Evolutionary conservation across 2,113 vertebrate genomes (phyloP).

Genomic region (Centropus bengalensis): DNA sequence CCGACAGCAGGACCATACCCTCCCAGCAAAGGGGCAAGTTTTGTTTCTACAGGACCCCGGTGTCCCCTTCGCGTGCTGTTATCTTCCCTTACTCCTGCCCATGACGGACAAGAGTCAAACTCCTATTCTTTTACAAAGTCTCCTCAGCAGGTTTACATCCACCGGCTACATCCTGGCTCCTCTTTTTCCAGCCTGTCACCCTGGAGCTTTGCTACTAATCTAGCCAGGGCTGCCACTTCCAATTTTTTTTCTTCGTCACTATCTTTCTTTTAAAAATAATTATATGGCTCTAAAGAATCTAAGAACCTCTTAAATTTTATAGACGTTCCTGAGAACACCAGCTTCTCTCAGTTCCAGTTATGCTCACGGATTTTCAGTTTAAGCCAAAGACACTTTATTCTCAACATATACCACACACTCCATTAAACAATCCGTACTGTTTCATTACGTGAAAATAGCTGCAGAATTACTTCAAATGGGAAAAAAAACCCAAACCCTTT

Average conservation of each 20-base stretch:
- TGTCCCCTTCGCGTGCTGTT: not conserved
- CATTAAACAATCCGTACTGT: slow-evolving; percentile 40
- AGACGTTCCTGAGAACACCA: slow-evolving; percentile 15
- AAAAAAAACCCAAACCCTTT: not conserved
- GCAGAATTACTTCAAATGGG: slow-evolving; percentile 28
- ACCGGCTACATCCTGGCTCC: not conserved
- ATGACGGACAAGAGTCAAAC: not conserved
- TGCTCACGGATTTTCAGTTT: not conserved
- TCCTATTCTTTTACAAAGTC: not conserved
- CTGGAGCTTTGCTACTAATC: slow-evolving; percentile 18
- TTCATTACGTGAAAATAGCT: not conserved
- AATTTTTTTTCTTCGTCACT: slow-evolving; percentile 40
- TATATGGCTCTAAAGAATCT: slow-evolving; percentile 41
- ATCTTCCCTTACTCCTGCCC: not conserved
- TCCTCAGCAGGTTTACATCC: not conserved
- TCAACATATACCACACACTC: not conserved
- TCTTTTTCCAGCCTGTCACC: slow-evolving; percentile 3
- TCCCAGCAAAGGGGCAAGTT: not conserved
- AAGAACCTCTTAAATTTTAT: slow-evolving; percentile 39
- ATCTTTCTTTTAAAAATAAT: slow-evolving; percentile 23
- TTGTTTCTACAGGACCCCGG: not conserved
- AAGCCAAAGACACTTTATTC: slow-evolving; percentile 38
- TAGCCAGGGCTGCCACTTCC: slow-evolving; percentile 18
- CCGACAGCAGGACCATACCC: rapidly evolving
- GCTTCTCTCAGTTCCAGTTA: slow-evolving; percentile 31